Evolutionary conservation across 2,888 invertebrate species (phyloP), one percentile per base, ranked within the genome.

Genomic region (Eupithecia centaureata): DNA sequence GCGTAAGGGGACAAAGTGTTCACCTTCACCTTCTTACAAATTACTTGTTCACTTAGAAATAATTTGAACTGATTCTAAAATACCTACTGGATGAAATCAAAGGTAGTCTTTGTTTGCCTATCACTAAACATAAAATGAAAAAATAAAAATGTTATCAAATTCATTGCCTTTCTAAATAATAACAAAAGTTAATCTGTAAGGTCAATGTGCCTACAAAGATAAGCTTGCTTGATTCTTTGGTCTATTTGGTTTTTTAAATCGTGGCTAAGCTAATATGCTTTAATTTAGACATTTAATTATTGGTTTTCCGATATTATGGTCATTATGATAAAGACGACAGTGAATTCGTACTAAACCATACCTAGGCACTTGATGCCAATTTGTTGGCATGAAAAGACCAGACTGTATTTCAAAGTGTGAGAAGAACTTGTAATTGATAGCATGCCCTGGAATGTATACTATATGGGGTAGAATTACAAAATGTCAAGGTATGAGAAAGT

Each of bases 401-500:
- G 52, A 52, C 27, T 52, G 52, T 28, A 54, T 65, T 61, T 54
- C 65, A 51, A 42, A 57, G 35, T 66, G 65, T 68, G 65, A 58
- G 56, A 65, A 63, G 69, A 69, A 65, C 62, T 65, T 64, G 52
- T 72, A 73, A 75, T 72, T 71, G 66, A 67, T 68, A 66, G 58
- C 62, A 73, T 56, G 70, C 51, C 54, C 73, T 65, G 62, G 67
- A 72, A 74, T 71, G 70, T 68, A 68, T 72, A 72, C 67, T 62
- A 67, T 60, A 65, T 71, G 72, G 73, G 67, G 74, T 73, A 63
- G 72, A 72, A 76, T 74, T 74, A 74, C 73, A 73, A 77, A 74
- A 70, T 72, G 75, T 71, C 75, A 79, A 81, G 79, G 79, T 83
- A 88, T 89, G 91, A 88, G 91, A 91, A 91, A 83, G 77, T 75